Conservation (phyloP, 1,140 invertebrate species). For the Nomia melanderi region DNA sequence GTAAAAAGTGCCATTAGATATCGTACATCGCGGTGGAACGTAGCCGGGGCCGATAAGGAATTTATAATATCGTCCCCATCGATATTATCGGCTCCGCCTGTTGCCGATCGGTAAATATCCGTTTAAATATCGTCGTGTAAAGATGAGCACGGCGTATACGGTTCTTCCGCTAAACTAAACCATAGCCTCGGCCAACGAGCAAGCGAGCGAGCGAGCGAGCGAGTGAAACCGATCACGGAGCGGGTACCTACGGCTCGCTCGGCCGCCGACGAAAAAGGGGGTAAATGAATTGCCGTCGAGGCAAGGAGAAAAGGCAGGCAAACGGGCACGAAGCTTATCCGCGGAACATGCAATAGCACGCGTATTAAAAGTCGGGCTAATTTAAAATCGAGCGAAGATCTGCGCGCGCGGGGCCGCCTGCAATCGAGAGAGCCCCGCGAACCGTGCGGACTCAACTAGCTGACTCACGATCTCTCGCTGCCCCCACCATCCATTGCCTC, state of each 20-base stretch:
- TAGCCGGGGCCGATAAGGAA: slow-evolving; percentile 50
- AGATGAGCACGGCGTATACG: slow-evolving; percentile 41
- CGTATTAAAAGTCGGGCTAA: slow-evolving; percentile 73
- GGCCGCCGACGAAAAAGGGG: slow-evolving; percentile 41
- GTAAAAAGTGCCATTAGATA: slow-evolving; percentile 36
- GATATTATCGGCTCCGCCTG: slow-evolving; percentile 51
- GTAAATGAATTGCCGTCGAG: slow-evolving; percentile 67
- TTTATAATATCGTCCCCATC: slow-evolving; percentile 55
- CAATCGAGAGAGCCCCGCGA: slow-evolving; percentile 55
- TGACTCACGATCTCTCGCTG: slow-evolving; percentile 68
- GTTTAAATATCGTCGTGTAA: slow-evolving; percentile 59
- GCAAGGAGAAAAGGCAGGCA: slow-evolving; percentile 52
- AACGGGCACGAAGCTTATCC: slow-evolving; percentile 70
- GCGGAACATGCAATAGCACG: slow-evolving; percentile 69
- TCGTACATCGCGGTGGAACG: slow-evolving; percentile 39
- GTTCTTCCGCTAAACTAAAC: neutral
- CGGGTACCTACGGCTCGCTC: neutral
- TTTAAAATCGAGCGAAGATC: slow-evolving; percentile 74
- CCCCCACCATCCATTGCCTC: no score
- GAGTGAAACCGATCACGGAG: no score
- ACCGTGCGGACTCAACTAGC: slow-evolving; percentile 52
- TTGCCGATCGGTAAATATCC: slow-evolving; percentile 61
- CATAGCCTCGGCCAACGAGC: no score
- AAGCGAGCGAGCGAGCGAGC: neutral
- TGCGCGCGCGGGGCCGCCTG: slow-evolving; percentile 42